Evolutionary conservation across 2,888 invertebrate genomes (phyloP).

Genomic region (Rhogogaster chlorosoma): DNA sequence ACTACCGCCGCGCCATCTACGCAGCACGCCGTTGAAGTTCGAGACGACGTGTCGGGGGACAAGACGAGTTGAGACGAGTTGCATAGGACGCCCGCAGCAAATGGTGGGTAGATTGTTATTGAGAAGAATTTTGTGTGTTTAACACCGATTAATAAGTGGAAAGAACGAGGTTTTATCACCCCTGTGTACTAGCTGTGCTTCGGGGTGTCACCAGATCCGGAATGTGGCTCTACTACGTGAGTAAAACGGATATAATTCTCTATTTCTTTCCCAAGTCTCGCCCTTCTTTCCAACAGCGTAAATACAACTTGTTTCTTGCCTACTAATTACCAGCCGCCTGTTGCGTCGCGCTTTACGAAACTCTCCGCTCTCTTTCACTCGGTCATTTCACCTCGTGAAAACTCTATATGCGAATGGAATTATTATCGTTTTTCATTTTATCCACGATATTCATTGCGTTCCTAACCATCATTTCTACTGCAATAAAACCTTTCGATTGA

Average conservation of each 20-base stretch:
- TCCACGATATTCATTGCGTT: neutral
- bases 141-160: conserved; percentile 21
- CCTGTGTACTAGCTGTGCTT: conserved; percentile 14
- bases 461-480: conserved; percentile 32
- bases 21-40: conserved; percentile 57
- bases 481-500: neutral
- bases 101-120: conserved; percentile 39
- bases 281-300: conserved; percentile 39
- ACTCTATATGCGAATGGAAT: neutral
- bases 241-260: neutral
- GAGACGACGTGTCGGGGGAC: conserved; percentile 52
- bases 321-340: conserved; percentile 33
- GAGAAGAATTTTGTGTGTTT: conserved; percentile 12
- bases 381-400: neutral
- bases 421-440: neutral
- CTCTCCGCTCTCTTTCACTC: neutral
- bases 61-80: conserved; percentile 15
- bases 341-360: conserved; percentile 14
- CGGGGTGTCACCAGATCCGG: conserved; percentile 1
- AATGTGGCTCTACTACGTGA: conserved; percentile 33
- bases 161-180: neutral
- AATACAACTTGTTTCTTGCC: conserved; percentile 30
- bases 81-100: conserved; percentile 48
- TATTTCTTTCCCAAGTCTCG: neutral
- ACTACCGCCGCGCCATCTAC: conserved; percentile 53